Evolutionary conservation across 1,140 invertebrate genomes (phyloP).

Genomic region (Odontomachus brunneus): DNA sequence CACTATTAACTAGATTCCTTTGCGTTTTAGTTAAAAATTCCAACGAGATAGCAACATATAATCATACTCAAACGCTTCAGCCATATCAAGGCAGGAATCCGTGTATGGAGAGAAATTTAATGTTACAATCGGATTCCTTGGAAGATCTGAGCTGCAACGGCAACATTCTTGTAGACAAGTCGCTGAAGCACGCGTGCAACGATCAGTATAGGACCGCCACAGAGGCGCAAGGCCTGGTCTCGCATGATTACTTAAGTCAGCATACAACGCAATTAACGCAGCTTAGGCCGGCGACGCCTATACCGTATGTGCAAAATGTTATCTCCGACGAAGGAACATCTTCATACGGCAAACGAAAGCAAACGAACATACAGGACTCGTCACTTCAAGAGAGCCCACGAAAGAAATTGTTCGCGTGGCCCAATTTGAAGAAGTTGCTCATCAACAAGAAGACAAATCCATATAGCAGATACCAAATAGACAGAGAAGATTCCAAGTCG

Average conservation of each 20-base stretch:
- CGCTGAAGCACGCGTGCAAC: slow-evolving; percentile 87
- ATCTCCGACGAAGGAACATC: slow-evolving; percentile 85
- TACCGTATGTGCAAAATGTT: slow-evolving; percentile 92
- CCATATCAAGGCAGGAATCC: slow-evolving; percentile 96
- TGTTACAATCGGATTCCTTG: slow-evolving; percentile 86
- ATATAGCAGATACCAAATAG: slow-evolving; percentile 80
- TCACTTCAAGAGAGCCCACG: slow-evolving; percentile 71
- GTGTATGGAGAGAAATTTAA: slow-evolving; percentile 94
- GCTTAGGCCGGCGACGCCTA: slow-evolving; percentile 86
- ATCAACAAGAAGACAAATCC: slow-evolving; percentile 76
- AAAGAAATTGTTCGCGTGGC: slow-evolving; percentile 73
- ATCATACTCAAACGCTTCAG: slow-evolving; percentile 86
- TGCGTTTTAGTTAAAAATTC: slow-evolving; percentile 84
- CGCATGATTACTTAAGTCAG: slow-evolving; percentile 84
- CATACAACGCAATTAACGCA: slow-evolving; percentile 76
- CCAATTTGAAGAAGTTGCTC: slow-evolving; percentile 76
- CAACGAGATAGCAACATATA: slow-evolving; percentile 82
- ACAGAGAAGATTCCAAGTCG: slow-evolving; percentile 81
- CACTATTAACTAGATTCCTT: background rate
- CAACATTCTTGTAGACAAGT: slow-evolving; percentile 90
- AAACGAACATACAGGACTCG: slow-evolving; percentile 85
- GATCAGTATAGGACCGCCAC: slow-evolving; percentile 79
- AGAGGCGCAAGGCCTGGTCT: slow-evolving; percentile 85
- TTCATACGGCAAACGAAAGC: slow-evolving; percentile 79
- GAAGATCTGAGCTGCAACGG: slow-evolving; percentile 87